Conservation (phyloP, 2,797 vertebrate species). For the Crocidura indochinensis region DNA sequence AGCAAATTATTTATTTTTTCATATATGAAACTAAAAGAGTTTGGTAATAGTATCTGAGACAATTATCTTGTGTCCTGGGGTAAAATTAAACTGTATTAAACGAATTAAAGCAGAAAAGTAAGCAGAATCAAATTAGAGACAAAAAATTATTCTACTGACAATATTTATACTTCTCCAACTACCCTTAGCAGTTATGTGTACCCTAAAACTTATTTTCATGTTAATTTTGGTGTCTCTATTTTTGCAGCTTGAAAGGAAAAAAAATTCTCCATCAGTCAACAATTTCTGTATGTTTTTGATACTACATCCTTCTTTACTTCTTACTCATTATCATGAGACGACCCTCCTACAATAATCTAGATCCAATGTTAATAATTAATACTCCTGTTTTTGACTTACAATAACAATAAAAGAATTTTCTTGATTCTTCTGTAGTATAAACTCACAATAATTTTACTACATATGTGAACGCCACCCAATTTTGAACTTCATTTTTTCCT, state of each 20-base stretch:
- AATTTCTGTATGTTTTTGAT: too few species aligned
- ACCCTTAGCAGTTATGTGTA: too few species aligned
- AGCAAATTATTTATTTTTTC: not conserved
- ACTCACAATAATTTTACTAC: not conserved
- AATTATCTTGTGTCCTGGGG: not conserved
- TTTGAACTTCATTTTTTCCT: not conserved
- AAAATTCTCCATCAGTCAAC: too few species aligned
- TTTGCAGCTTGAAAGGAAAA: too few species aligned
- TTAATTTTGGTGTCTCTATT: not conserved
- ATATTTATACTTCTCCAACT: not conserved
- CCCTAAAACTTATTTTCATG: not conserved
- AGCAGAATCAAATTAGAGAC: not conserved
- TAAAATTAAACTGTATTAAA: not conserved
- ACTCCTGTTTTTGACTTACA: too few species aligned
- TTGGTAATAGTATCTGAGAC: not conserved
- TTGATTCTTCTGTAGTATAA: conserved; percentile 9
- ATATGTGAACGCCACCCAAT: not conserved
- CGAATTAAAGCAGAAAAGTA: not conserved
- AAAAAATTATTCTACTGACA: not conserved
- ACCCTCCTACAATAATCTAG: not conserved
- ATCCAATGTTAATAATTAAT: too few species aligned
- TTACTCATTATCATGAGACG: not conserved
- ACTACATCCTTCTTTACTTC: not conserved
- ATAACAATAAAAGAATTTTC: not conserved
- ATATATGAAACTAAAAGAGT: not conserved